A percentile compares a stretch with the other conserved stretches of the same genome.
Conservation (phyloP, 2,113 vertebrate genomes). For the Vombatus ursinus region DNA sequence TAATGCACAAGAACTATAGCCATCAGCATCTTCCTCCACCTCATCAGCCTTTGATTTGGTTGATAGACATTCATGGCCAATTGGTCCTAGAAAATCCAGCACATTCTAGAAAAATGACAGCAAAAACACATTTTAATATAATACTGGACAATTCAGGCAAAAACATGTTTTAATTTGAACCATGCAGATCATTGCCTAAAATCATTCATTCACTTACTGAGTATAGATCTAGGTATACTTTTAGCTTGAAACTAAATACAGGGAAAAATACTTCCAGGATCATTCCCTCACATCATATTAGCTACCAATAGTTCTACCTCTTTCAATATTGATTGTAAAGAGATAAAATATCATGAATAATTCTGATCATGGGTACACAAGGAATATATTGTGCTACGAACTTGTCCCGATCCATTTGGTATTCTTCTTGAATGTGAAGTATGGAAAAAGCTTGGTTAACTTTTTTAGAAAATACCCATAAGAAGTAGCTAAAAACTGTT, state of each 20-base stretch:
- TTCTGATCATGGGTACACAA: not conserved
- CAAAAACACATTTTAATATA: not conserved
- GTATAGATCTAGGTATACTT: not conserved
- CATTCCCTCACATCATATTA: slow-evolving; percentile 6
- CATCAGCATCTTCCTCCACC: not conserved
- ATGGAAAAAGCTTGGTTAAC: not conserved
- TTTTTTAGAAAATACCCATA: not conserved
- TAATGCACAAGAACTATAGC: not conserved
- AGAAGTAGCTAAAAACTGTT: slow-evolving; percentile 11
- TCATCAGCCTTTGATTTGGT: not conserved
- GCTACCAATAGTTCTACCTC: not conserved
- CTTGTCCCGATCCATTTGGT: slow-evolving; percentile 24
- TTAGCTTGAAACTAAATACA: slow-evolving; percentile 8
- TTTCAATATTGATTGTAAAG: not conserved
- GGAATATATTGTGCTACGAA: not conserved
- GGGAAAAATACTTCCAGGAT: not conserved
- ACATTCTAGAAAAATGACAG: not conserved
- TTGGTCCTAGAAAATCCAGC: not conserved
- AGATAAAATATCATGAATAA: not conserved
- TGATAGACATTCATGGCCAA: not conserved
- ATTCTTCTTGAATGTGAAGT: slow-evolving; percentile 5
- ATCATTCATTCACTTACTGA: not conserved
- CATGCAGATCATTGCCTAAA: not conserved
- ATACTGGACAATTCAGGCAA: not conserved
- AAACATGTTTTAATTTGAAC: not conserved